Conservation (phyloP, 2,113 vertebrate species). For the Triplophysa siluroides region DNA sequence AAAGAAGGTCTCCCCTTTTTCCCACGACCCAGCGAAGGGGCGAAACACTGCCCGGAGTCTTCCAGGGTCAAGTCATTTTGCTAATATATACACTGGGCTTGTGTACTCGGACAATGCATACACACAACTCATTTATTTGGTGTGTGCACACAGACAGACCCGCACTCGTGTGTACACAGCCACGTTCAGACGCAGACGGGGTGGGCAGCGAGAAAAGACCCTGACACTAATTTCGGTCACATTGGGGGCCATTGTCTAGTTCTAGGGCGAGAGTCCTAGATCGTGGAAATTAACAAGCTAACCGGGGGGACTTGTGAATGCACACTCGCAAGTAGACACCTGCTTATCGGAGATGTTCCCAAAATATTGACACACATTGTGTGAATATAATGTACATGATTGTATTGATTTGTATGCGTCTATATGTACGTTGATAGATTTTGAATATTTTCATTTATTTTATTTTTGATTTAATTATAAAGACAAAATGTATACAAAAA, state of each 20-base stretch:
- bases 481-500: too few relatives aligned
- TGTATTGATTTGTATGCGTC: too few relatives aligned
- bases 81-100: conserved; percentile 82
- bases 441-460: too few relatives aligned
- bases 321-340: conserved; percentile 40
- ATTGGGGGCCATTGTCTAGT: conserved; percentile 67
- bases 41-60: conserved; percentile 76
- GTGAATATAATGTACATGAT: background rate
- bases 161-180: conserved; percentile 45
- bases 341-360: background rate
- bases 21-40: conserved; percentile 83
- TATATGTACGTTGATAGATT: too few relatives aligned
- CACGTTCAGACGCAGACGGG: conserved; percentile 62
- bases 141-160: conserved; percentile 51
- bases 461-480: too few relatives aligned
- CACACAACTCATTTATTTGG: conserved; percentile 54
- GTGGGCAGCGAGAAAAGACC: conserved; percentile 52
- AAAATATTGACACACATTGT: background rate
- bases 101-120: conserved; percentile 72
- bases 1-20: conserved; percentile 91
- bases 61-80: conserved; percentile 85
- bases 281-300: conserved; percentile 65
- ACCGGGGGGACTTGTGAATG: conserved; percentile 14
- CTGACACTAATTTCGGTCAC: conserved; percentile 74
- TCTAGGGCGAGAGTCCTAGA: conserved; percentile 55